These are phyloP conservation scores for Zophobas atratus DNA, from an alignment of 1,140 invertebrate species.

Conservation along the genomic window DNA sequence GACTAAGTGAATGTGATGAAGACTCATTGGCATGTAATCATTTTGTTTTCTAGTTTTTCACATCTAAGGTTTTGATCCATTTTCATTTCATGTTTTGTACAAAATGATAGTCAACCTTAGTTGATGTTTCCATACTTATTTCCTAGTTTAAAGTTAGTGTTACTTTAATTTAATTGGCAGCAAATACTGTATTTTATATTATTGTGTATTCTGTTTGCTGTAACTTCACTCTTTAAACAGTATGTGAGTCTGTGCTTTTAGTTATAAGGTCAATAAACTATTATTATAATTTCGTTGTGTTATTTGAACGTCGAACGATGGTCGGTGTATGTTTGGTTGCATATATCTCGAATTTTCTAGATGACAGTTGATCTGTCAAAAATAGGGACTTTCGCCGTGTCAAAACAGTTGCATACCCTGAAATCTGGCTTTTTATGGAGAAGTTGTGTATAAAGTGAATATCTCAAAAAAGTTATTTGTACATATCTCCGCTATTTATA, in stretches of 20 bases:
- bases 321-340: background rate
- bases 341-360: background rate
- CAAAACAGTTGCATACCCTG: constrained; percentile 36
- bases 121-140: constrained; percentile 49
- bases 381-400: constrained; percentile 4
- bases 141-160: constrained; percentile 50
- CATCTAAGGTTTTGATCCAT: constrained; percentile 47
- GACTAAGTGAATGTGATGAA: constrained; percentile 45
- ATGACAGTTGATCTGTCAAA: background rate
- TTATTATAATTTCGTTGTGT: constrained; percentile 48
- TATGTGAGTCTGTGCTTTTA: constrained; percentile 62
- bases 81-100: constrained; percentile 44
- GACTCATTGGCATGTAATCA: constrained; percentile 23
- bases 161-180: constrained; percentile 55
- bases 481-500: constrained; percentile 60
- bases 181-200: constrained; percentile 53
- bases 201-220: constrained; percentile 53
- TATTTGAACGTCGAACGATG: background rate
- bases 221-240: constrained; percentile 54
- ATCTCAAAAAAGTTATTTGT: constrained; percentile 55
- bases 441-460: constrained; percentile 60
- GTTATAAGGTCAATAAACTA: constrained; percentile 61
- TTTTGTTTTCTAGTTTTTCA: constrained; percentile 35
- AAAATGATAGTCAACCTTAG: constrained; percentile 46
- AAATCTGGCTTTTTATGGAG: constrained; percentile 55